Base-by-base conservation (phyloP, 2,113 vertebrate species). In the Lagopus leucura region DNA sequence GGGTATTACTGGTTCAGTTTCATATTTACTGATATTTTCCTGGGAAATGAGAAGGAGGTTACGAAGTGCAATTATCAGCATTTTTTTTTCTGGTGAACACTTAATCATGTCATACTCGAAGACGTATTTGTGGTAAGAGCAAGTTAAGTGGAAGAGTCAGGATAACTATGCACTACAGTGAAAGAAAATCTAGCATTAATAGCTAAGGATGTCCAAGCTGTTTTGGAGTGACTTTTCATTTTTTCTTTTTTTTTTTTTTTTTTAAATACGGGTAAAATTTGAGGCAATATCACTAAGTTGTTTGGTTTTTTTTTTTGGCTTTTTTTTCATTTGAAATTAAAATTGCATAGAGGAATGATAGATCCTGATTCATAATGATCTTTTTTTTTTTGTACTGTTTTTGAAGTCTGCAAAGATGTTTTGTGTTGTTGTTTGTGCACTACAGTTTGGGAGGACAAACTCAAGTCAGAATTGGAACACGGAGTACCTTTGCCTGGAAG, bases 51-150 rank as follows among this genome's bases (percentile, higher is more conserved):
- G 95, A 93, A 96, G 95, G 94, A 97, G 95, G 95, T 97, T 97
- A 97, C 95, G 95, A 99, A 99, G 99, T 99, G 99, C 99, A 99
- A 99, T 99, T 99, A 99, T 98, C 98, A 98, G 98, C 97, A 82
- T 96, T 97, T 95, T 94, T 79, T 97, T 96, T 92, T 93, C 96
- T 97, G 95, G 93, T 97, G 91, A 94, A 97, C 96, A 96, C 93
- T 94, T 97, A 95, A 95, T 97, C 95, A 95, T 94, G 83, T 96
- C 96, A 96, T 96, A 91, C 61, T 96, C 85, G 92, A 95, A 82
- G 82, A 4, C 79, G 80, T 88, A 93, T 97, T 89, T 97, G 95
- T 97, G 97, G 92, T 94, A 96, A 96, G 89, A 95, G 93, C 81
- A 96, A 95, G 88, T 96, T 87, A 97, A 97, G 88, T 95, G 96